Base-by-base conservation (phyloP, 2,113 vertebrate genomes). In the Acrocephalus kingi region DNA sequence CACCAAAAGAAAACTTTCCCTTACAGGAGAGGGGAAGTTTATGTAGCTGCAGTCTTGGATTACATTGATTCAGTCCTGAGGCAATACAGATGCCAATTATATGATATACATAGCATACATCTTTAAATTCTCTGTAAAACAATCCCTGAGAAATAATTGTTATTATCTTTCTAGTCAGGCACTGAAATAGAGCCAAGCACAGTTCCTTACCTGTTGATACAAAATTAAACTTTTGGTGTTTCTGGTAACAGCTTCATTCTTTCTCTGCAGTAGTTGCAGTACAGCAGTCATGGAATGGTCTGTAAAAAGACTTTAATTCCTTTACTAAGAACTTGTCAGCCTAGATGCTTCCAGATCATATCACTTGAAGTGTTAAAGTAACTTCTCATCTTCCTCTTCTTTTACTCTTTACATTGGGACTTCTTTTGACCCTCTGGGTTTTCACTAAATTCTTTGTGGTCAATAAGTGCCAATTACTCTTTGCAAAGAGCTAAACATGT, bases 11-110 rank as follows among this genome's bases (percentile, higher is more conserved):
- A 94, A 85, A 79, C 61, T 79, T 89, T 41, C 78, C 41, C 8
- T 52, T 76, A 20, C 12, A 83, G 37, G 58, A 85, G 41, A 83
- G 35, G 27, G 64, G 49, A 95, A 93, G 82, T 93, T 95, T 92
- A 87, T 93, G 43, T 94, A 84, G 68, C 80, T 90, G 41, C 19
- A 73, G 71, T 87, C 77, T 93, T 71, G 43, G 80, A 91, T 94
- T 91, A 84, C 66, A 62, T 84, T 14, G 5, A 21, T 74, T 93
- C 74, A 89, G 74, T 85, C 75, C 71, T 43, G 55, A 95, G 94
- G 82, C 71, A 76, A 88, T 85, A 90, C 55, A 91, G 67, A 85
- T 91, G 56, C 62, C 78, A 93, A 56, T 95, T 90, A 91, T 66
- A 88, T 37, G 54, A 68, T 48, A 80, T 67, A 83, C 1, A 6